Evolutionary conservation across 2,113 vertebrate genomes (phyloP).

Genomic region (Aptenodytes patagonicus): DNA sequence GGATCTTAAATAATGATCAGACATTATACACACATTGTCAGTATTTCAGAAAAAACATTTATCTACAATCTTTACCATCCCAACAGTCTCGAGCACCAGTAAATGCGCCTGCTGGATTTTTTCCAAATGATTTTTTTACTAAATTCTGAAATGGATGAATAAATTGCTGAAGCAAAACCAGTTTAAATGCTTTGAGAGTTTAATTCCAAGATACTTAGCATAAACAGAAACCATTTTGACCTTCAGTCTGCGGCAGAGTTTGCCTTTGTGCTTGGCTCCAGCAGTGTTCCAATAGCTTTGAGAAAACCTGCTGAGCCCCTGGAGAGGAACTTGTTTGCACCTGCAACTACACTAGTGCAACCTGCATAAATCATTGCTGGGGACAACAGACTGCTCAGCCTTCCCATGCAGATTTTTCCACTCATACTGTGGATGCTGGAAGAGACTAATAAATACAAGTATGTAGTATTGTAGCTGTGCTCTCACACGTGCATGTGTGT

Average conservation of each 20-base stretch:
- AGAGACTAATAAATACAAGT: neutral
- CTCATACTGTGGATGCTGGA: neutral
- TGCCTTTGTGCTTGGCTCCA: slow-evolving; percentile 35
- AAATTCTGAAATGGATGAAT: neutral
- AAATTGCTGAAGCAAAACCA: slow-evolving; percentile 1
- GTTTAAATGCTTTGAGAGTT: neutral
- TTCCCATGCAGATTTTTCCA: neutral
- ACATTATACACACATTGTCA: too few relatives aligned
- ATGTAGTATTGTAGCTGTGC: neutral
- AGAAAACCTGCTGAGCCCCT: slow-evolving; percentile 15
- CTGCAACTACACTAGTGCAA: neutral
- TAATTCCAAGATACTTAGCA: neutral
- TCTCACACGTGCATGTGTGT: neutral
- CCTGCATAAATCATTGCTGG: neutral
- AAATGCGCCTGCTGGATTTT: neutral
- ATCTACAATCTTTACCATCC: neutral
- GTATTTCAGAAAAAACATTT: neutral
- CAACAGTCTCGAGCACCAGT: neutral
- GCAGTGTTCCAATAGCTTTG: neutral
- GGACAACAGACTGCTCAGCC: neutral
- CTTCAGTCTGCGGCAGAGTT: neutral
- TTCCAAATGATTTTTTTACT: neutral
- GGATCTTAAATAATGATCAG: neutral
- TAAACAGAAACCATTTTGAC: slow-evolving; percentile 18
- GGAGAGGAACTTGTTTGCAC: neutral